Conservation (phyloP, 2,113 vertebrate genomes). For the Tauraco erythrolophus region DNA sequence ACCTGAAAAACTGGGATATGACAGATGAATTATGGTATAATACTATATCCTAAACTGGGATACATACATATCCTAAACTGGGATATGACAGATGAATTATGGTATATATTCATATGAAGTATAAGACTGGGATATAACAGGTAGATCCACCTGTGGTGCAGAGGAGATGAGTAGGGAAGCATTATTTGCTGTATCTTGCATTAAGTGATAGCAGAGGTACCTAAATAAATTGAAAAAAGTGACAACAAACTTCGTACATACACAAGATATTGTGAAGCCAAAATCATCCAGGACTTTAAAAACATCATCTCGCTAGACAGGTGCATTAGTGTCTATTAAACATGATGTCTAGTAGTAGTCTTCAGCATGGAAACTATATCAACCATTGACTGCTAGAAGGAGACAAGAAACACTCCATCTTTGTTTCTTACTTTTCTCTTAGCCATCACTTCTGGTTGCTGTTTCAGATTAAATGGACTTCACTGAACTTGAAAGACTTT, state of each 20-base stretch:
- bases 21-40: too few species aligned
- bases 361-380: background rate
- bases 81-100: background rate
- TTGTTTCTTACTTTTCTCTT: background rate
- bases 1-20: rapidly evolving
- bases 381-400: background rate
- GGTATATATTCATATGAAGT: too few species aligned
- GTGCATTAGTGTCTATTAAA: background rate
- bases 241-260: background rate
- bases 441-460: background rate
- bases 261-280: background rate
- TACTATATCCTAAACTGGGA: too few species aligned
- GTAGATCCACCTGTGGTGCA: background rate
- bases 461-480: background rate
- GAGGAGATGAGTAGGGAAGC: background rate
- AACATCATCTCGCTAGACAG: background rate
- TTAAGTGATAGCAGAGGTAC: background rate
- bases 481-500: background rate
- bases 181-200: background rate
- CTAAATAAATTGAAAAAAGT: background rate
- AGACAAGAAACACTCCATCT: background rate
- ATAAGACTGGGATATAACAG: background rate
- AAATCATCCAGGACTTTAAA: background rate
- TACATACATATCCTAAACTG: too few species aligned
- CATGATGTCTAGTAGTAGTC: background rate